phyloP scores from a whole-genome alignment of 2,797 vertebrate genomes.

The Loriculus beryllinus region DNA sequence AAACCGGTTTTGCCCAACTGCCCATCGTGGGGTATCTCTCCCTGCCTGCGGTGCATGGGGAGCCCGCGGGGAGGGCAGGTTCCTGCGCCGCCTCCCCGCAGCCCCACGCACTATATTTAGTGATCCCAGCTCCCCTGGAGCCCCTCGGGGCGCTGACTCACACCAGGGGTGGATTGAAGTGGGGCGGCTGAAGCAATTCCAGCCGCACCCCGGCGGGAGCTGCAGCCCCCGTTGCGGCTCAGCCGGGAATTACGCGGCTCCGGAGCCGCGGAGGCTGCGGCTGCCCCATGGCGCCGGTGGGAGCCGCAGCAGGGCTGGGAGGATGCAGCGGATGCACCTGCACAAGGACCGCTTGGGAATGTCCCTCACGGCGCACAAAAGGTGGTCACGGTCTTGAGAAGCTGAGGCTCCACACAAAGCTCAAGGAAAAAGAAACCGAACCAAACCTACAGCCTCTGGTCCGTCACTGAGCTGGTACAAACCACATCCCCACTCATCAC shows the following conservation, averaged over 20 bases:
- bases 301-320: background rate
- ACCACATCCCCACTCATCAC: background rate
- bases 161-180: background rate
- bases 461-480: background rate
- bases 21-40: background rate
- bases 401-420: rapidly evolving
- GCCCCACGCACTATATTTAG: slow-evolving; percentile 17
- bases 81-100: background rate
- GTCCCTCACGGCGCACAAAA: rapidly evolving
- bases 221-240: slow-evolving; percentile 19
- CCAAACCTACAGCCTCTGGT: no score
- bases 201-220: slow-evolving; percentile 40
- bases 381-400: background rate
- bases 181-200: slow-evolving; percentile 32
- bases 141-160: slow-evolving; percentile 37
- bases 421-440: background rate
- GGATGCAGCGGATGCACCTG: background rate
- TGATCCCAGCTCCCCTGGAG: background rate
- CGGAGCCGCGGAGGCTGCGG: background rate
- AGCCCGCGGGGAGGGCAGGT: background rate
- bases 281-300: background rate
- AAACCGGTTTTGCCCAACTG: slow-evolving; percentile 25
- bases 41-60: background rate
- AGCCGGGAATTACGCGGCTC: background rate
- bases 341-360: background rate